Evolutionary conservation across 2,113 vertebrate genomes (phyloP).

Genomic region (Numida meleagris): DNA sequence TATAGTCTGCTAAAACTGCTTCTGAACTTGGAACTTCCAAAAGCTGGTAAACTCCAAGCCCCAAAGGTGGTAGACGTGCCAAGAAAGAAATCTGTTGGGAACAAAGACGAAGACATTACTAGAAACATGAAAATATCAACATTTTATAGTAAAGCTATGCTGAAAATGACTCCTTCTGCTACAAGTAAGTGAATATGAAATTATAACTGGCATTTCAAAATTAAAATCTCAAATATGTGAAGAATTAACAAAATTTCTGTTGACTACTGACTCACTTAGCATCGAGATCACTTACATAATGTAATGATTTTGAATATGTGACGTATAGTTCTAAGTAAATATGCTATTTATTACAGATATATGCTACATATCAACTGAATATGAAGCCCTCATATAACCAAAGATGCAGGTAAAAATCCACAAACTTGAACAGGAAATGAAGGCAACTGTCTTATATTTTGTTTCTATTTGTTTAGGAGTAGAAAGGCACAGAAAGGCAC

Average conservation of each 20-base stretch:
- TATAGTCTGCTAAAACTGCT: slow-evolving; percentile 77
- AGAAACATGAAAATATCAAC: background rate
- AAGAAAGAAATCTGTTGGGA: slow-evolving; percentile 85
- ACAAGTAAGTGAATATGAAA: background rate
- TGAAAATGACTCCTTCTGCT: background rate
- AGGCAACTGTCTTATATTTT: background rate
- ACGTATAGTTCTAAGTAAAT: background rate
- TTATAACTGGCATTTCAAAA: background rate
- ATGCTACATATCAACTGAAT: accelerated
- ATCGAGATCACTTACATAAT: background rate
- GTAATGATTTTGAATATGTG: background rate
- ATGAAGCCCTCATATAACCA: accelerated
- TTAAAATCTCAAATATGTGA: background rate
- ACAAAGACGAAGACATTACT: background rate
- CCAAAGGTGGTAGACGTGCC: slow-evolving; percentile 83
- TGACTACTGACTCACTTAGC: background rate
- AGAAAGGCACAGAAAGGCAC: too few species aligned
- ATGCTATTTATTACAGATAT: background rate
- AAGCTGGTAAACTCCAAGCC: slow-evolving; percentile 85
- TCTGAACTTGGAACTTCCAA: slow-evolving; percentile 73
- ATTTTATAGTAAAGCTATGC: background rate
- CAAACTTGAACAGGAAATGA: background rate
- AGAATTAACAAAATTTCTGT: background rate
- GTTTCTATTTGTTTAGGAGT: background rate
- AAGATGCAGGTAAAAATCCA: background rate